These are phyloP conservation scores for Dynastes maya DNA, from an alignment of 2,888 invertebrate species.

Conservation along the genomic window DNA sequence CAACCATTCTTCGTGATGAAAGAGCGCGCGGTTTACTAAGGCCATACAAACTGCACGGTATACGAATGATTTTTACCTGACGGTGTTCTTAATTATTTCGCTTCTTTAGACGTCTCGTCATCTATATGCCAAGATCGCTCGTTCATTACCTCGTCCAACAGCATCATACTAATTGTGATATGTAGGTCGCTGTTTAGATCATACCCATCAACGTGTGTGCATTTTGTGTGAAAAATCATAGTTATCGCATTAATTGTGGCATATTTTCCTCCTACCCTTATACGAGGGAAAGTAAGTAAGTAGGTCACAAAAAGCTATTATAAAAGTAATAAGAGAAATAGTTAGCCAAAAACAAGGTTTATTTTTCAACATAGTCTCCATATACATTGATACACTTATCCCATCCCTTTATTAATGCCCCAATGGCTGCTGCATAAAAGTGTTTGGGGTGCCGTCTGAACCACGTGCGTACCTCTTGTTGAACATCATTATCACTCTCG, in stretches of 20 bases:
- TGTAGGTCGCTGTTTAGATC: slow-evolving; percentile 33
- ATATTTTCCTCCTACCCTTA: neutral
- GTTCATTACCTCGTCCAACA: slow-evolving; percentile 23
- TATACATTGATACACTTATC: too few species aligned
- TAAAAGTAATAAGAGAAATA: too few species aligned
- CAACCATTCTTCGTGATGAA: slow-evolving; percentile 17
- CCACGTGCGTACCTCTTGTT: too few species aligned
- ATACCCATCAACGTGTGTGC: slow-evolving; percentile 7
- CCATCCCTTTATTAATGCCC: too few species aligned
- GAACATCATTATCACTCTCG: too few species aligned
- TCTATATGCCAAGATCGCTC: slow-evolving; percentile 22
- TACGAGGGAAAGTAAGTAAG: too few species aligned
- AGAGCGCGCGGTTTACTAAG: slow-evolving; percentile 17
- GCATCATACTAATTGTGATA: slow-evolving; percentile 24
- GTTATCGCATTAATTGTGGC: slow-evolving; percentile 13
- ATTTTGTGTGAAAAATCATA: neutral
- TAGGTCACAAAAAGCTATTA: too few species aligned
- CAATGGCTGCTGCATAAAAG: too few species aligned
- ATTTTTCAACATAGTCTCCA: too few species aligned
- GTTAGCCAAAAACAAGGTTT: too few species aligned
- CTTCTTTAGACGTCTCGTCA: slow-evolving; percentile 25
- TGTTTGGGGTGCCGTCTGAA: too few species aligned
- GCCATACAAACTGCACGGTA: slow-evolving; percentile 24
- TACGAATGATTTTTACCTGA: slow-evolving; percentile 24
- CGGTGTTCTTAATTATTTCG: slow-evolving; percentile 33